Percentiles rank a stretch among this genome's conserved stretches.
phyloP scores from a whole-genome alignment of 2,797 vertebrate species.

The Tolypeutes matacus region DNA sequence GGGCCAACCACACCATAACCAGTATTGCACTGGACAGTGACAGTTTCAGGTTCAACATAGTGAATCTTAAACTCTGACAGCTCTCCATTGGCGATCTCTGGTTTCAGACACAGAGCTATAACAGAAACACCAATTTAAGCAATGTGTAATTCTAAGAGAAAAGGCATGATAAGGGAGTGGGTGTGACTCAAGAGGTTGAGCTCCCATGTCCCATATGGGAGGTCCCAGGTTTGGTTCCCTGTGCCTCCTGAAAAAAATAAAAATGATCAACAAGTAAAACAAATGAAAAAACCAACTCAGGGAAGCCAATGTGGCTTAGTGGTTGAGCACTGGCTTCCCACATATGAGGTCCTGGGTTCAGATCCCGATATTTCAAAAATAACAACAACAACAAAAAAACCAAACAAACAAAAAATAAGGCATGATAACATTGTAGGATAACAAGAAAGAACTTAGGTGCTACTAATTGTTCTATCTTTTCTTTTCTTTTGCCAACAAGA shows the following conservation, averaged over 20 bases:
- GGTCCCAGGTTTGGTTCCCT: too few relatives aligned
- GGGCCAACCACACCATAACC: slow-evolving; percentile 51
- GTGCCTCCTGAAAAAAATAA: background rate
- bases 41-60: slow-evolving; percentile 11
- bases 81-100: slow-evolving; percentile 50
- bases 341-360: too few relatives aligned
- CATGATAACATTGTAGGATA: background rate
- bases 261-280: too few relatives aligned
- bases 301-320: too few relatives aligned
- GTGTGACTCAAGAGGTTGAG: too few relatives aligned
- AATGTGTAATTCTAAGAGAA: background rate
- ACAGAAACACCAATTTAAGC: slow-evolving; percentile 40
- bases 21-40: slow-evolving; percentile 62
- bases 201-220: too few relatives aligned
- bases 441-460: background rate
- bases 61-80: background rate
- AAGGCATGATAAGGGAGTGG: background rate
- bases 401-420: background rate
- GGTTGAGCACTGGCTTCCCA: too few relatives aligned
- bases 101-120: slow-evolving; percentile 71
- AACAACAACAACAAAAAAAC: background rate
- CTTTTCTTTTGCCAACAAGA: background rate
- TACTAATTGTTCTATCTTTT: background rate
- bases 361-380: too few relatives aligned
- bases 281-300: too few relatives aligned